A percentile compares a stretch with the other conserved stretches of the same genome.
phyloP scores from a whole-genome alignment of 2,797 vertebrate species.

The Muscicapa striata region DNA sequence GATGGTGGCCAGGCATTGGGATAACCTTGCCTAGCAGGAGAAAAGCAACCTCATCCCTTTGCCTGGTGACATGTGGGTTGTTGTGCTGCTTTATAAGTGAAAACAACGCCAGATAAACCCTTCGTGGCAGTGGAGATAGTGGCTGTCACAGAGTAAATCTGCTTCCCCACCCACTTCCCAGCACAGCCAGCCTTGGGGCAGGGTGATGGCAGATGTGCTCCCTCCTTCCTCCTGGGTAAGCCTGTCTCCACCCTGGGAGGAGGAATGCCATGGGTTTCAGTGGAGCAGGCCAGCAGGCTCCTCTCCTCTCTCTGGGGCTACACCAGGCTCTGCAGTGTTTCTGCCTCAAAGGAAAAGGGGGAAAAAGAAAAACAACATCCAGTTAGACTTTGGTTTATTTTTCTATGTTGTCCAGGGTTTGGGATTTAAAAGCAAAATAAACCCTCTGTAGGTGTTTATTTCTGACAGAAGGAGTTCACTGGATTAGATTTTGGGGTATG shows the following conservation, averaged over 20 bases:
- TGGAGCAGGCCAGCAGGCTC: neutral
- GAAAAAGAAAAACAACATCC: neutral
- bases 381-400: neutral
- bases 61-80: neutral
- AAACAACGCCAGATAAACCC: neutral
- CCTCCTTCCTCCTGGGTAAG: neutral
- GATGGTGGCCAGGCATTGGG: neutral
- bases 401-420: neutral
- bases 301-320: neutral
- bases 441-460: constrained; percentile 12
- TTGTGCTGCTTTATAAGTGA: neutral
- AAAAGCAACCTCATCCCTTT: neutral
- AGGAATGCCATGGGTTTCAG: constrained; percentile 25
- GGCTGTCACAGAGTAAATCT: constrained; percentile 17
- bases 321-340: neutral
- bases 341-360: neutral
- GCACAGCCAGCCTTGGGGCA: constrained; percentile 55
- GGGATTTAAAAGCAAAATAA: constrained; percentile 24
- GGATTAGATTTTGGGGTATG: neutral
- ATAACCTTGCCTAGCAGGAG: neutral
- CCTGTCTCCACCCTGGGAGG: constrained; percentile 10
- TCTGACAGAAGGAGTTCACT: constrained; percentile 24
- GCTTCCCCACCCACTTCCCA: constrained; percentile 23
- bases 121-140: neutral
- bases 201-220: constrained; percentile 38